These are phyloP conservation scores for Zygaena filipendulae DNA, from an alignment of 2,888 invertebrate species.

Conservation along the genomic window DNA sequence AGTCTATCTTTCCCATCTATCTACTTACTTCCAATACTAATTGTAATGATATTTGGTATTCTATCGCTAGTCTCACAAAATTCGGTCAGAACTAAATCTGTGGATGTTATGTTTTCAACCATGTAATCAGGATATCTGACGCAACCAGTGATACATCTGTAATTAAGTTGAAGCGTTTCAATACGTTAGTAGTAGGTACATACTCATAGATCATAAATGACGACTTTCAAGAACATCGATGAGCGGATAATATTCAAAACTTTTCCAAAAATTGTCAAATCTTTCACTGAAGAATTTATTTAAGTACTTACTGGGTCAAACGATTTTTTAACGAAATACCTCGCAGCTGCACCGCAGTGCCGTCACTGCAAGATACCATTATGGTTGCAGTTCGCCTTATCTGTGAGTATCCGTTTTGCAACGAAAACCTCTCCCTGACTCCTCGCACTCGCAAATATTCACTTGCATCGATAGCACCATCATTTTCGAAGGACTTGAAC, in stretches of 20 bases:
- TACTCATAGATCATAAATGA: too few relatives aligned
- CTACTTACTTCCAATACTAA: slow-evolving; percentile 58
- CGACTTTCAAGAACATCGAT: too few relatives aligned
- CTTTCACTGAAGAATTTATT: too few relatives aligned
- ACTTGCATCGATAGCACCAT: slow-evolving; percentile 32
- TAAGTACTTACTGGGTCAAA: slow-evolving; percentile 70
- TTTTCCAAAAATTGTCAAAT: slow-evolving; percentile 13
- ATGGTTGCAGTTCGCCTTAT: slow-evolving; percentile 38
- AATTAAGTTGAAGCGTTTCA: too few relatives aligned
- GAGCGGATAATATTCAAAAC: too few relatives aligned
- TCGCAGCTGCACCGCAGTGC: slow-evolving; percentile 66
- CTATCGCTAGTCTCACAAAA: slow-evolving; percentile 44
- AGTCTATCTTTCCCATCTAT: too few relatives aligned
- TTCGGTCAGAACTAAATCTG: slow-evolving; percentile 54
- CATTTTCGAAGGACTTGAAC: slow-evolving; percentile 48
- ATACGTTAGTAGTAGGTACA: too few relatives aligned
- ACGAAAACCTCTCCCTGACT: slow-evolving; percentile 53
- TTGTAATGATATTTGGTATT: slow-evolving; percentile 52
- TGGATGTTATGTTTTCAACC: slow-evolving; percentile 42
- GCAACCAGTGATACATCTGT: slow-evolving; percentile 66
- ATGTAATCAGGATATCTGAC: slow-evolving; percentile 51
- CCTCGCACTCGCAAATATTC: slow-evolving; percentile 62
- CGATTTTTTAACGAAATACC: slow-evolving; percentile 55
- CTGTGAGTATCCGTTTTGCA: slow-evolving; percentile 26
- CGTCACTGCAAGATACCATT: slow-evolving; percentile 55